Conservation (phyloP, 2,888 invertebrate genomes). For the Lapara coniferarum region DNA sequence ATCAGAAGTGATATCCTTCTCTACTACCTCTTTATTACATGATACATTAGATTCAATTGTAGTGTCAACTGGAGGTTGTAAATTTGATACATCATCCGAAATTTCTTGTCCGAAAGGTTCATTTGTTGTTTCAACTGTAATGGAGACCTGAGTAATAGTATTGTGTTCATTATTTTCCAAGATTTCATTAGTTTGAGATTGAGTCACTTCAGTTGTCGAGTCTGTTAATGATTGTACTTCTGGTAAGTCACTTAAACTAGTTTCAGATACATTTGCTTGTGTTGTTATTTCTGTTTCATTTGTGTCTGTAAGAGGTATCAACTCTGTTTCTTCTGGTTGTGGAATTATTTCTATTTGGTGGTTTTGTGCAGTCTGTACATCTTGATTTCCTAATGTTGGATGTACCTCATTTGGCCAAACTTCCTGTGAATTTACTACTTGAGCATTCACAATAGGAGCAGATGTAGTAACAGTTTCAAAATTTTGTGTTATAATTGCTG, state of each 20-base stretch:
- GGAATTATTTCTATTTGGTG: slow-evolving; percentile 42
- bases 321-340: slow-evolving; percentile 40
- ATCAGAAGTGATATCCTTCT: background rate
- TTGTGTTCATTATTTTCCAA: slow-evolving; percentile 26
- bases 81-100: background rate
- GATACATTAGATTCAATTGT: background rate
- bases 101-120: slow-evolving; percentile 30
- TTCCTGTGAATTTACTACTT: slow-evolving; percentile 58
- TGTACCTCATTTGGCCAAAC: slow-evolving; percentile 60
- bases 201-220: slow-evolving; percentile 37
- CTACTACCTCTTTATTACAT: slow-evolving; percentile 12
- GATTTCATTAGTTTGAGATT: slow-evolving; percentile 32
- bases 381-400: slow-evolving; percentile 46
- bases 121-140: slow-evolving; percentile 31
- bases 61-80: slow-evolving; percentile 4
- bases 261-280: slow-evolving; percentile 37
- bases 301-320: slow-evolving; percentile 35
- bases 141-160: slow-evolving; percentile 22
- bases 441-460: slow-evolving; percentile 77
- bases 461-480: slow-evolving; percentile 71
- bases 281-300: slow-evolving; percentile 37
- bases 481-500: slow-evolving; percentile 72
- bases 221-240: slow-evolving; percentile 47
- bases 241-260: slow-evolving; percentile 49
- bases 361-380: slow-evolving; percentile 44